Conservation (phyloP, 1,140 invertebrate species). For the Atta texana region DNA sequence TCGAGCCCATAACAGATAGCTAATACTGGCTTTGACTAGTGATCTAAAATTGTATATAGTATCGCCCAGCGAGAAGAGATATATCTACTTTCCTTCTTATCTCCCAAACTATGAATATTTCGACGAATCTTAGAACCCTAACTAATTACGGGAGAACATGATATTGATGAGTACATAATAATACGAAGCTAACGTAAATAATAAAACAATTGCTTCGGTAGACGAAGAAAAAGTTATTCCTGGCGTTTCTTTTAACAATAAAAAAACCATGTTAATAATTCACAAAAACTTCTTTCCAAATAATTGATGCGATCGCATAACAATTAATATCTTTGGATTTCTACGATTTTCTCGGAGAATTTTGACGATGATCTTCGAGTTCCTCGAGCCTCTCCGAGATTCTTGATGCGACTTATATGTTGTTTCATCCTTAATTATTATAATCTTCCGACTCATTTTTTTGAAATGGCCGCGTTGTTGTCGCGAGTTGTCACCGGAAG, state of each 20-base stretch:
- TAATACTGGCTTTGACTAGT: slow-evolving; percentile 77
- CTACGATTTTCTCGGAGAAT: neutral
- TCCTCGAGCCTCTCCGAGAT: neutral
- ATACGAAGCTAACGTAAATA: neutral
- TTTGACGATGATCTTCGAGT: neutral
- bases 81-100: neutral
- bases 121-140: neutral
- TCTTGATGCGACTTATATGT: neutral
- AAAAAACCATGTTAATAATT: neutral
- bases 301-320: neutral
- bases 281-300: neutral
- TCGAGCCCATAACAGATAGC: slow-evolving; percentile 10
- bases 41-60: slow-evolving; percentile 3
- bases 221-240: neutral
- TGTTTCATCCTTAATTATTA: neutral
- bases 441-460: neutral
- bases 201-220: neutral
- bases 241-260: neutral
- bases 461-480: neutral
- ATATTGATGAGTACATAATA: neutral
- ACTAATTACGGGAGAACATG: neutral
- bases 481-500: neutral
- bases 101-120: neutral
- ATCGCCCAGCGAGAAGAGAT: neutral
- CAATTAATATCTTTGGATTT: neutral